These are phyloP conservation scores for Balearica regulorum DNA, from an alignment of 2,797 vertebrate species.

Conservation along the genomic window DNA sequence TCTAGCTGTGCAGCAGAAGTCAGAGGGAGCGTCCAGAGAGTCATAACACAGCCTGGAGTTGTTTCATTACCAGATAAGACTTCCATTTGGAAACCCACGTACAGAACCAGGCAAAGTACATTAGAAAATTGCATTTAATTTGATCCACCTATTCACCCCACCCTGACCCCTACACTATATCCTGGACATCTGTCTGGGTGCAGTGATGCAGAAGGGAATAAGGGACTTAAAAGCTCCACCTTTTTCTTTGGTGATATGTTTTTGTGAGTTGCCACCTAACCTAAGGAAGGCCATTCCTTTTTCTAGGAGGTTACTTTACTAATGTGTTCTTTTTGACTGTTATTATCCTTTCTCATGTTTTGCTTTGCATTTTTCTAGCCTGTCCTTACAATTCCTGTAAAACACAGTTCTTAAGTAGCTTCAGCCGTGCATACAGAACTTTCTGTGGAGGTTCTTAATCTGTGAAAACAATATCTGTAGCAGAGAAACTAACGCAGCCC, in stretches of 20 bases:
- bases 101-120: background rate
- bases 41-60: background rate
- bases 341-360: background rate
- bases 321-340: background rate
- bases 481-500: background rate
- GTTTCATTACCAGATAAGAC: background rate
- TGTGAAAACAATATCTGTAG: slow-evolving; percentile 11
- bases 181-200: background rate
- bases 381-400: background rate
- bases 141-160: background rate
- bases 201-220: background rate
- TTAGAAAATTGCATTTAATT: background rate
- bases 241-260: background rate
- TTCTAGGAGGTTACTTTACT: background rate
- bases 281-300: background rate
- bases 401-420: slow-evolving; percentile 2
- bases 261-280: background rate
- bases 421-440: background rate
- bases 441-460: slow-evolving; percentile 30
- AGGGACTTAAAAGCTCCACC: background rate
- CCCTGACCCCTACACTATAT: background rate
- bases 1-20: background rate
- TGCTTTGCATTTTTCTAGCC: background rate
- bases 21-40: background rate
- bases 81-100: background rate